Conservation (phyloP, 1,140 invertebrate species). For the Watersipora subatra region DNA sequence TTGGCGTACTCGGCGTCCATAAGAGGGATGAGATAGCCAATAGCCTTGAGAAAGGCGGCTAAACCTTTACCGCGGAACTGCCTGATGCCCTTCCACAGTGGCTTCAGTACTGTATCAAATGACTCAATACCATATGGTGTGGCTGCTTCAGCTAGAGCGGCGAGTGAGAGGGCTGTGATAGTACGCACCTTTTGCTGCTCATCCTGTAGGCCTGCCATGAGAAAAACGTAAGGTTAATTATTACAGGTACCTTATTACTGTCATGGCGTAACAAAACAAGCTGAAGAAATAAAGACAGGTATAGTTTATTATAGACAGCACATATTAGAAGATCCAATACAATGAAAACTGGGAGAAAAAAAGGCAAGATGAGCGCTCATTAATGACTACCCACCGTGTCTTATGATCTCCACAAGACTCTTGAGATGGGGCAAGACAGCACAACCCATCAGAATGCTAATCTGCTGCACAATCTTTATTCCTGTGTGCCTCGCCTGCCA, state of each 20-base stretch:
- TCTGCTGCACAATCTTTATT: slow-evolving; percentile 99
- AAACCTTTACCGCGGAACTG: slow-evolving; percentile 95
- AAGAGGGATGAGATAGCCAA: slow-evolving; percentile 95
- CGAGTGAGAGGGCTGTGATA: slow-evolving; percentile 95
- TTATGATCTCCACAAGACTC: slow-evolving; percentile 96
- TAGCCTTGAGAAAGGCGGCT: slow-evolving; percentile 96
- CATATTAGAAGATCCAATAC: no score
- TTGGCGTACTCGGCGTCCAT: slow-evolving; percentile 99
- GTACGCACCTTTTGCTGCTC: slow-evolving; percentile 71
- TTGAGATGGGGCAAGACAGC: slow-evolving; percentile 97
- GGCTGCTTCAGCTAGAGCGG: slow-evolving; percentile 84
- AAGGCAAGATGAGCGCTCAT: no score
- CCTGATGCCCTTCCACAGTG: slow-evolving; percentile 96
- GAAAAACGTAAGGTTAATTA: neutral
- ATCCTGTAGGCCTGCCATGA: slow-evolving; percentile 48
- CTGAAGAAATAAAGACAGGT: no score
- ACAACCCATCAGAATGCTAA: slow-evolving; percentile 98
- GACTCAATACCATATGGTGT: slow-evolving; percentile 99
- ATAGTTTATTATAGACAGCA: no score
- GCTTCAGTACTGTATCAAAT: slow-evolving; percentile 97
- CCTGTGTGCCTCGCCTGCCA: slow-evolving; percentile 98
- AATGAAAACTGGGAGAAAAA: no score
- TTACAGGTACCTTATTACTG: no score
- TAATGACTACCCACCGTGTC: slow-evolving; percentile 59
- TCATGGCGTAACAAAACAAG: no score